Base-by-base conservation (phyloP, 92 coral and sea anemone species). In the Actinostola sp. region DNA sequence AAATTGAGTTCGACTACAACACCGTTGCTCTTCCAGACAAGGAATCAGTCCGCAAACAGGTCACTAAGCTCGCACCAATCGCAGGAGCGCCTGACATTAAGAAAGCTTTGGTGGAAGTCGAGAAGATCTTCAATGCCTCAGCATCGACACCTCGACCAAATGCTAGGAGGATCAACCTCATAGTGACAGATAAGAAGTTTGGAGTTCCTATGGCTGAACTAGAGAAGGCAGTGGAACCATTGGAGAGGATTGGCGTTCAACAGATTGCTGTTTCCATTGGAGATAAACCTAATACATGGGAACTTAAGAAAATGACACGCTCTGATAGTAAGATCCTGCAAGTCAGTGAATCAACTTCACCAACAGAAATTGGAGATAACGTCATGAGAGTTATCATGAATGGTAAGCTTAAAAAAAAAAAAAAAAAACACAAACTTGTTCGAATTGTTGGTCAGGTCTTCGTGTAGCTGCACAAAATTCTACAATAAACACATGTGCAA, bases 271-370 rank as follows among this genome's bases (percentile, higher is more conserved):
- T 70, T 24, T 64, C 35, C n/a, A 30, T 70, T 70, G 76, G 76
- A 33, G 52, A 54, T 12, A 49, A 46, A 32, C 63, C 65, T 6
- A 41, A 39, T 32, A 53, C 21, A 54, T 20, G 63, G 53, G 50
- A 70, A 38, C 76, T 70, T 19, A 56, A 10, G 28, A 71, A 44
- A 35, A 14, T 71, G n/a, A 71, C 77, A 19, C 77, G 77, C 27
- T 20, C 65, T 56, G 66, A 55, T 10, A 71, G 66, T 28, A 56
- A 66, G 4, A 51, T 55, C 26, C 23, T 20, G 27, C 19, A 20
- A 12, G 55, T 34, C 23, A 29, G 17, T 10, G 77, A 54, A 2
- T 51, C 33, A 31, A 36, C 24, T 6, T 41, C 54, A 12, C 77
- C 77, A 57, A 42, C 28, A 43, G 25, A 35, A 56, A 42, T 60